Percentiles rank a stretch among this genome's conserved stretches.
These are phyloP conservation scores for Gila robusta DNA, from an alignment of 2,797 vertebrate genomes.

Conservation along the genomic window DNA sequence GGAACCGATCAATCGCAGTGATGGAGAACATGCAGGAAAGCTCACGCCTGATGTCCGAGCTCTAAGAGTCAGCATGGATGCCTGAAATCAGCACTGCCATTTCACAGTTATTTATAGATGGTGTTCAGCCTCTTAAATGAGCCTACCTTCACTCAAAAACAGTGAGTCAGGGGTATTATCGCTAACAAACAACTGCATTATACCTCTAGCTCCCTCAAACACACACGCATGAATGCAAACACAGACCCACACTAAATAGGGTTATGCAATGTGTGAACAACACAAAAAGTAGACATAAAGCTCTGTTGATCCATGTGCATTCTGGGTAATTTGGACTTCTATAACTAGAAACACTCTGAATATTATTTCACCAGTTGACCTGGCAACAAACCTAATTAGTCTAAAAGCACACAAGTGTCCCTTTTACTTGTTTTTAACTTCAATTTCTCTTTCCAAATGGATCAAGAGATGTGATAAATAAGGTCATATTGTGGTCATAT, in stretches of 20 bases:
- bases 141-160: conserved; percentile 37
- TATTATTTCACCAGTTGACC: neutral
- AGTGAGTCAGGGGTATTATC: conserved; percentile 26
- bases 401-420: neutral
- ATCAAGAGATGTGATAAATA: neutral
- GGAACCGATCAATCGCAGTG: conserved; percentile 40
- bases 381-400: neutral
- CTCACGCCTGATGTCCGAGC: conserved; percentile 40
- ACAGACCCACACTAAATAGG: neutral
- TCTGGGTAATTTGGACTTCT: neutral
- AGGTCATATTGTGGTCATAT: neutral
- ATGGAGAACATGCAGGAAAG: conserved; percentile 50
- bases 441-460: neutral
- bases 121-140: conserved; percentile 31
- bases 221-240: neutral
- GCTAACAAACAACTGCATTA: conserved; percentile 34
- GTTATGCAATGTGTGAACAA: neutral
- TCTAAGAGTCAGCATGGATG: neutral
- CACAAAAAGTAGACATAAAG: neutral
- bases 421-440: neutral
- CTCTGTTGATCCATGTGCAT: neutral
- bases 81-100: conserved; percentile 6
- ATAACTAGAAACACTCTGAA: neutral
- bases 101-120: conserved; percentile 38
- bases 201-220: neutral